Evolutionary conservation across 2,797 vertebrate genomes (phyloP).

Genomic region (Sebastes paucispinis): DNA sequence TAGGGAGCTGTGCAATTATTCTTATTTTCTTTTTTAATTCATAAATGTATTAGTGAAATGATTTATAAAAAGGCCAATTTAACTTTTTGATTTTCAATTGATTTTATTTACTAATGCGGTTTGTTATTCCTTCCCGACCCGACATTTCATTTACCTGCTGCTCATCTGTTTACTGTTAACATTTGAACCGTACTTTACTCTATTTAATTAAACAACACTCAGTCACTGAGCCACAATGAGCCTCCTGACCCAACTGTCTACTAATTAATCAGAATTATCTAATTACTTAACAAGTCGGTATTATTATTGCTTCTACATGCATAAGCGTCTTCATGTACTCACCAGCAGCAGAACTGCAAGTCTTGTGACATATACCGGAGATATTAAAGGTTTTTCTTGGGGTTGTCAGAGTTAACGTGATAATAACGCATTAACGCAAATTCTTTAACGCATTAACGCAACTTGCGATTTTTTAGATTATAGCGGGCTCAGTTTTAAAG

Average conservation of each 20-base stretch:
- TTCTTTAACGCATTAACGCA: too few species aligned
- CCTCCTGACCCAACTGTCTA: neutral
- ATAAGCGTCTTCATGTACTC: neutral
- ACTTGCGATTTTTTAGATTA: too few species aligned
- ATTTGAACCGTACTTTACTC: conserved; percentile 2
- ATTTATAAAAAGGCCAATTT: neutral
- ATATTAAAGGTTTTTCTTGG: neutral
- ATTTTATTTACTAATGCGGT: neutral
- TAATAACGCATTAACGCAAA: too few species aligned
- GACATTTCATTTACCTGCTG: neutral
- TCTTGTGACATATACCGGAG: neutral
- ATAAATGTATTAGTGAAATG: neutral
- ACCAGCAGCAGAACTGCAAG: neutral
- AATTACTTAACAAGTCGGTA: neutral
- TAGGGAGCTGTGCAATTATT: neutral
- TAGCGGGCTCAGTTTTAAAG: too few species aligned
- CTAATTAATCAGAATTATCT: neutral
- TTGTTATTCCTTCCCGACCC: neutral
- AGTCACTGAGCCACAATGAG: conserved; percentile 10
- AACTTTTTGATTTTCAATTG: neutral
- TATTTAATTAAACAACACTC: conserved; percentile 19
- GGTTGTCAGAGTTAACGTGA: too few species aligned
- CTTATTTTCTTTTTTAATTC: neutral
- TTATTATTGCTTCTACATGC: neutral
- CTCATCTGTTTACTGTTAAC: conserved; percentile 2